Conservation (phyloP, 2,797 vertebrate species). For the Cyprinodon diabolis region DNA sequence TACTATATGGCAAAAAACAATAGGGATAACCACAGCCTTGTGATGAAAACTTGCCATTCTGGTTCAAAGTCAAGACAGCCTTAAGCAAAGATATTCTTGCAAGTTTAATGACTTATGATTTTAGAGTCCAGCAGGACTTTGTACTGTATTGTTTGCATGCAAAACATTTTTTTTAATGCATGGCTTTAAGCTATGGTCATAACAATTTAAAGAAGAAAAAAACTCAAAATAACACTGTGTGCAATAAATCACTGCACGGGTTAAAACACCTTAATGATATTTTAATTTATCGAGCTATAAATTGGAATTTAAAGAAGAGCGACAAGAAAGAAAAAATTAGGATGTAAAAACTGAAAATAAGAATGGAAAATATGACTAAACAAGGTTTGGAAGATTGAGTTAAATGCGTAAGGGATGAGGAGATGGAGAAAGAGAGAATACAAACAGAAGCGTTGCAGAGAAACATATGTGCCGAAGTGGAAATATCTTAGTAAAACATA, state of each 20-base stretch:
- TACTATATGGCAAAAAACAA: not conserved
- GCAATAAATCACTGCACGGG: not conserved
- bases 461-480: constrained; percentile 11
- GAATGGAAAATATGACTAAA: not conserved
- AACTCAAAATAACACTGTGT: not conserved
- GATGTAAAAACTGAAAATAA: not conserved
- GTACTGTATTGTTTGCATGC: not conserved
- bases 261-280: not conserved
- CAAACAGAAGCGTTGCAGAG: not conserved
- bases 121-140: not conserved
- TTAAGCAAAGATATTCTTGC: not conserved
- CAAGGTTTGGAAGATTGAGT: not conserved
- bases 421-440: not conserved
- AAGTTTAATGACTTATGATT: not conserved
- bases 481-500: constrained; percentile 29
- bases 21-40: not conserved
- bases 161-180: not conserved
- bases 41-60: not conserved
- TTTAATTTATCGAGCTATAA: not conserved
- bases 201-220: not conserved
- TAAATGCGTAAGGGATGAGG: constrained; percentile 2
- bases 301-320: not conserved
- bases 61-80: not conserved
- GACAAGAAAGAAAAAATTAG: not conserved
- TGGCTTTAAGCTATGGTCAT: not conserved